Conservation (phyloP, 2,113 vertebrate species). For the Ciconia stormi region DNA sequence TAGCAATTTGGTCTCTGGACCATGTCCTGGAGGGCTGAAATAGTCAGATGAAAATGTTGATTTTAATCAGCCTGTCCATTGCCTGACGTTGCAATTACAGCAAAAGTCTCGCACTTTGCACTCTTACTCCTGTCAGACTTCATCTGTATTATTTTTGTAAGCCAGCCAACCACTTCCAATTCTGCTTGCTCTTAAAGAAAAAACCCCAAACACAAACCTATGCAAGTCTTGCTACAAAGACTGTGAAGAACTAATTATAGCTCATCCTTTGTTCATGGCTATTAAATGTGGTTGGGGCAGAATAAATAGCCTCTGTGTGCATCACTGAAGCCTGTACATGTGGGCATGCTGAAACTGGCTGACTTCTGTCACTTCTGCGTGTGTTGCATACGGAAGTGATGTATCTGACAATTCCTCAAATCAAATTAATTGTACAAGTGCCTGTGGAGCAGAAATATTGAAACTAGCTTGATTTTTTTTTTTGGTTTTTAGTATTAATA, state of each 20-base stretch:
- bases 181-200: background rate
- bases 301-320: background rate
- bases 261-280: background rate
- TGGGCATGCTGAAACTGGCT: background rate
- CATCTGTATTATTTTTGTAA: background rate
- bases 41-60: background rate
- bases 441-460: background rate
- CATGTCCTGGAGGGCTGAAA: background rate
- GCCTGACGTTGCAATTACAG: background rate
- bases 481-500: background rate
- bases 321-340: background rate
- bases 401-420: background rate
- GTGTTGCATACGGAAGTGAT: background rate
- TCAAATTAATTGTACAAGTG: background rate
- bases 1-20: background rate
- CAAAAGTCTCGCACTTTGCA: background rate
- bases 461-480: background rate
- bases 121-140: background rate
- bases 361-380: background rate
- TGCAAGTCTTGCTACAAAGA: background rate
- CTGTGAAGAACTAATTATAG: background rate
- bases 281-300: background rate
- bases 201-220: background rate
- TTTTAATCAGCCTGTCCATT: background rate
- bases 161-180: background rate